phyloP scores from a whole-genome alignment of 2,888 invertebrate genomes.

The Watsonalla cultraria region DNA sequence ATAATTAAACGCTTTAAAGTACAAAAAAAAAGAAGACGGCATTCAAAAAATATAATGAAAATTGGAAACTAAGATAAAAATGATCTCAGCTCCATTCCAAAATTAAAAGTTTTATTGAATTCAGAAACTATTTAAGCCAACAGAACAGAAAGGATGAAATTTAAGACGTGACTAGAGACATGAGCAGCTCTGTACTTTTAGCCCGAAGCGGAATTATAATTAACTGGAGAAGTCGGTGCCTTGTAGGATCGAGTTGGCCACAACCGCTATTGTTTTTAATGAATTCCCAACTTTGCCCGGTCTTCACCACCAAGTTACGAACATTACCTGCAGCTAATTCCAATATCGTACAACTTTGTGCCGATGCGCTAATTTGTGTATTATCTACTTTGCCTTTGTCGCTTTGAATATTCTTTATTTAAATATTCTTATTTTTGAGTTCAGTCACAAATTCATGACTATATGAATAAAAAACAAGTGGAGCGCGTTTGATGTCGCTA shows the following conservation, averaged over 20 bases:
- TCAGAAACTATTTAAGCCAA: constrained; percentile 22
- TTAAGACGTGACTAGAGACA: constrained; percentile 26
- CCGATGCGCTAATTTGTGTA: constrained; percentile 23
- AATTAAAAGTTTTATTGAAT: constrained; percentile 19
- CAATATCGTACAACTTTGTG: constrained; percentile 21
- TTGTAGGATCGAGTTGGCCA: constrained; percentile 37
- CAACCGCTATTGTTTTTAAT: constrained; percentile 55
- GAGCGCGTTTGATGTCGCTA: too few relatives aligned
- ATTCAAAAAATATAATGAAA: too few relatives aligned
- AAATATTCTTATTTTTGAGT: neutral
- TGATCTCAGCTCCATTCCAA: neutral
- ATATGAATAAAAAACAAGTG: too few relatives aligned
- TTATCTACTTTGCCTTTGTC: constrained; percentile 8
- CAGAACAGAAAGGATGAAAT: constrained; percentile 13
- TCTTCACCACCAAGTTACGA: constrained; percentile 26
- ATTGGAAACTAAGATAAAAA: neutral
- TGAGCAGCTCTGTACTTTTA: constrained; percentile 29
- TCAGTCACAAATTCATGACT: neutral
- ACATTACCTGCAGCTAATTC: constrained; percentile 46
- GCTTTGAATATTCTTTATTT: constrained; percentile 1
- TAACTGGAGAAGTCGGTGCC: constrained; percentile 37
- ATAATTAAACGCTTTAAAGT: too few relatives aligned
- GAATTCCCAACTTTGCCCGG: constrained; percentile 42
- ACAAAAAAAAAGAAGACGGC: too few relatives aligned
- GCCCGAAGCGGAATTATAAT: constrained; percentile 52